Evolutionary conservation across 2,797 vertebrate species (phyloP).

Genomic region (Prunella strophiata): DNA sequence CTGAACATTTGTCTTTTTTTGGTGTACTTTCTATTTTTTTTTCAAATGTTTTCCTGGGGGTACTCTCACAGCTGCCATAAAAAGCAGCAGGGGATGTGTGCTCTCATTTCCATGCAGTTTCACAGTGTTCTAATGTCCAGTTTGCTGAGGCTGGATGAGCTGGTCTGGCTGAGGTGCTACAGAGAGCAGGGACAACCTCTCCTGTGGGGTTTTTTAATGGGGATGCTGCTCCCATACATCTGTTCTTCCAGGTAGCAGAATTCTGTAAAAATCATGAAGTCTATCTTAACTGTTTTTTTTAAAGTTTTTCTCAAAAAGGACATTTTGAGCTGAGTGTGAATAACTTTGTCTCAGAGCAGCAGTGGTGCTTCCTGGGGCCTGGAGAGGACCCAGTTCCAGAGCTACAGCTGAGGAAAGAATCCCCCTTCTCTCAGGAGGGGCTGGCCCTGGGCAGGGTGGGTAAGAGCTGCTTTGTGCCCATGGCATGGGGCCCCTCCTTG

Average conservation of each 20-base stretch:
- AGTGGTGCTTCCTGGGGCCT: neutral
- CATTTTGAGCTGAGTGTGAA: neutral
- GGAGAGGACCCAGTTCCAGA: neutral
- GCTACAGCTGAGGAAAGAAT: neutral
- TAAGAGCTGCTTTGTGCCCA: neutral
- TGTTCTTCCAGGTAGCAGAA: neutral
- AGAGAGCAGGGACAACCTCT: neutral
- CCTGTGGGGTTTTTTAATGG: neutral
- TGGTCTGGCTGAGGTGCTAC: neutral
- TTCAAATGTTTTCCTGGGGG: neutral
- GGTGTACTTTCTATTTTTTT: neutral
- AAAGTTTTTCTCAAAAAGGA: neutral
- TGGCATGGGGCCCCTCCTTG: neutral
- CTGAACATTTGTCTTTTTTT: neutral
- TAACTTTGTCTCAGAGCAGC: neutral
- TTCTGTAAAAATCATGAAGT: neutral
- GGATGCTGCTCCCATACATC: neutral
- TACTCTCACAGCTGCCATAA: neutral
- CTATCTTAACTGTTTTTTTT: neutral
- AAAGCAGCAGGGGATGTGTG: neutral
- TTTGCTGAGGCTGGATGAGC: neutral
- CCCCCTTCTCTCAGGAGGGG: neutral
- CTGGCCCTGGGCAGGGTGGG: neutral
- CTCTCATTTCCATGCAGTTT: neutral
- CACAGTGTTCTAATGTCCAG: neutral